A percentile compares a stretch with the other conserved stretches of the same genome.
These are phyloP conservation scores for Fulmarus glacialis DNA, from an alignment of 2,113 vertebrate species.

Conservation along the genomic window DNA sequence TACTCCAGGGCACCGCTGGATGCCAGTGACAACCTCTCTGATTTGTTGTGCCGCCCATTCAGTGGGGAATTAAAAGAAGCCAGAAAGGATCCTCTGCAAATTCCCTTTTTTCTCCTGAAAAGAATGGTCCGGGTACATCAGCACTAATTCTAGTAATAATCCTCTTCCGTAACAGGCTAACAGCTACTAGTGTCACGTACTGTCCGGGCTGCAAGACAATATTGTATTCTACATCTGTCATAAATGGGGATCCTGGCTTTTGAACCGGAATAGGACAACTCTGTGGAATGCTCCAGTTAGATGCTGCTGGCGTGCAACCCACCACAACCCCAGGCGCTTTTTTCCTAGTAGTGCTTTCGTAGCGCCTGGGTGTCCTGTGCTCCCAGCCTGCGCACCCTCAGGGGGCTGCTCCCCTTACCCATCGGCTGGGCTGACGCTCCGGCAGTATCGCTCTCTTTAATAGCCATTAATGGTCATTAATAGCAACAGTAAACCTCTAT, in stretches of 20 bases:
- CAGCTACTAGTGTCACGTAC: background rate
- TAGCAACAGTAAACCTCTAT: background rate
- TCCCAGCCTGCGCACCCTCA: background rate
- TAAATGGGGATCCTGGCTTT: background rate
- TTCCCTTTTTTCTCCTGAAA: background rate
- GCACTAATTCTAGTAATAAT: background rate
- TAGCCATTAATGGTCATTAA: background rate
- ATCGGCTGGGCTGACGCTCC: background rate
- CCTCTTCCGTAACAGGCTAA: background rate
- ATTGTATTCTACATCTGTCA: background rate
- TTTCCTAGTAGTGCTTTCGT: background rate
- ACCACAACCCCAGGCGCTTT: background rate
- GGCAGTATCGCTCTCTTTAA: background rate
- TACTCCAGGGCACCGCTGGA: background rate
- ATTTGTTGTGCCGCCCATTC: background rate
- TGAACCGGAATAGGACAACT: background rate
- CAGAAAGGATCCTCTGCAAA: background rate
- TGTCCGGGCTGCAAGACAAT: background rate
- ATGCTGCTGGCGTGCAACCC: background rate
- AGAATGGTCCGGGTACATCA: background rate
- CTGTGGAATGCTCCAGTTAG: background rate
- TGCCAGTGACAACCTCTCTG: background rate
- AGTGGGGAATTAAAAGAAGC: background rate
- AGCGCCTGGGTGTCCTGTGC: too few species aligned
- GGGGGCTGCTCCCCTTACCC: background rate